phyloP scores from a whole-genome alignment of 2,888 invertebrate genomes.

The Lasioglossum calceatum region DNA sequence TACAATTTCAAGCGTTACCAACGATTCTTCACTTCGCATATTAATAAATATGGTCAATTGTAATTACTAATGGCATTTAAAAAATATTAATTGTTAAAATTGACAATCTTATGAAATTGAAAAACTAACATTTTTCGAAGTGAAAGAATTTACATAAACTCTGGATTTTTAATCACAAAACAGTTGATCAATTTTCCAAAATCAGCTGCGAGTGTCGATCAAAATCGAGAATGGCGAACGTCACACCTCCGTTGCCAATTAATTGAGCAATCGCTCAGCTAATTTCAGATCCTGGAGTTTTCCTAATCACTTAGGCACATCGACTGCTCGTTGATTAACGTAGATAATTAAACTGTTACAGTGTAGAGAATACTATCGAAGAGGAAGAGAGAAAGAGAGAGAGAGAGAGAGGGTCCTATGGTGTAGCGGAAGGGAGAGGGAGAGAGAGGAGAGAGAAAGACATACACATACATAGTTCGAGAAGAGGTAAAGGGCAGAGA shows the following conservation, averaged over 20 bases:
- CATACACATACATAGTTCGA: not conserved
- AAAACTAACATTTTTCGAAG: no score
- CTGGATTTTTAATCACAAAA: not conserved
- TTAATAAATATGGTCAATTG: not conserved
- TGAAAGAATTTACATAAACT: no score
- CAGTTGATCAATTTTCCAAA: not conserved
- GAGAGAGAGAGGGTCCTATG: not conserved
- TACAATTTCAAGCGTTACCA: not conserved
- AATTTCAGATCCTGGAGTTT: not conserved
- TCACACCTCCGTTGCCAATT: not conserved
- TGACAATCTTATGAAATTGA: no score
- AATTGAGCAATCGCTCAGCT: not conserved
- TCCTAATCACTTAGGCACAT: constrained; percentile 8
- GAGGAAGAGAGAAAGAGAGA: not conserved
- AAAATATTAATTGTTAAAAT: not conserved
- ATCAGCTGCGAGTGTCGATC: no score
- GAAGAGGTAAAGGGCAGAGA: constrained; percentile 40
- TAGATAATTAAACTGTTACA: constrained; percentile 9
- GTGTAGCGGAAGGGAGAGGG: not conserved
- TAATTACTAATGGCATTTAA: not conserved
- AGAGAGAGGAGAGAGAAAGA: not conserved
- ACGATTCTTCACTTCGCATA: not conserved
- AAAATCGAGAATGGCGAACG: not conserved
- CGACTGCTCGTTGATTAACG: not conserved
- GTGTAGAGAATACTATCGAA: not conserved